Evolutionary conservation across 2,888 invertebrate genomes (phyloP).

Genomic region (Furcula furcula): DNA sequence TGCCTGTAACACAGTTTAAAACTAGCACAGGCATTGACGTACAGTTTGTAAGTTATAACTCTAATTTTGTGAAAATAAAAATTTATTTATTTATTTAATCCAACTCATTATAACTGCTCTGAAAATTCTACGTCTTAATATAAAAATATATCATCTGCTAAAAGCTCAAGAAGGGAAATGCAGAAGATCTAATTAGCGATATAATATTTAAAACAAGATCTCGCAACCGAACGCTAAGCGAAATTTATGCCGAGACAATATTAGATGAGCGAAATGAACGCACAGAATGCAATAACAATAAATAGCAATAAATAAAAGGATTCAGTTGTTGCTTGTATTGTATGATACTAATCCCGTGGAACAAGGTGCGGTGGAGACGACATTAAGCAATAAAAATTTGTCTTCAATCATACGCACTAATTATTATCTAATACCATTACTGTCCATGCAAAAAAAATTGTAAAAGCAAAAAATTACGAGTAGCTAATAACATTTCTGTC

Average conservation of each 20-base stretch:
- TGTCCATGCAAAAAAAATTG: no score
- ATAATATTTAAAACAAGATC: conserved; percentile 69
- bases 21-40: no score
- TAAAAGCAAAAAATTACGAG: no score
- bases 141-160: conserved; percentile 44
- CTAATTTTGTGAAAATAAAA: no score
- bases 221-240: conserved; percentile 61
- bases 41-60: no score
- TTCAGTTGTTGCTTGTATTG: conserved; percentile 82
- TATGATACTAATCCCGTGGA: conserved; percentile 77
- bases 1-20: no score
- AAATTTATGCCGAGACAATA: conserved; percentile 78
- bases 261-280: conserved; percentile 76
- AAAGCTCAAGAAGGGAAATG: conserved; percentile 37
- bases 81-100: no score
- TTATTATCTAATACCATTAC: not conserved
- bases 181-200: conserved; percentile 59
- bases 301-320: conserved; percentile 83
- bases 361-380: conserved; percentile 46
- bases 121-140: no score
- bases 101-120: no score
- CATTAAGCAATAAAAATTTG: conserved; percentile 8
- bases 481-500: no score
- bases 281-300: conserved; percentile 81
- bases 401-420: not conserved